Conservation (phyloP, 2,797 vertebrate genomes). For the Lophura swinhoii region DNA sequence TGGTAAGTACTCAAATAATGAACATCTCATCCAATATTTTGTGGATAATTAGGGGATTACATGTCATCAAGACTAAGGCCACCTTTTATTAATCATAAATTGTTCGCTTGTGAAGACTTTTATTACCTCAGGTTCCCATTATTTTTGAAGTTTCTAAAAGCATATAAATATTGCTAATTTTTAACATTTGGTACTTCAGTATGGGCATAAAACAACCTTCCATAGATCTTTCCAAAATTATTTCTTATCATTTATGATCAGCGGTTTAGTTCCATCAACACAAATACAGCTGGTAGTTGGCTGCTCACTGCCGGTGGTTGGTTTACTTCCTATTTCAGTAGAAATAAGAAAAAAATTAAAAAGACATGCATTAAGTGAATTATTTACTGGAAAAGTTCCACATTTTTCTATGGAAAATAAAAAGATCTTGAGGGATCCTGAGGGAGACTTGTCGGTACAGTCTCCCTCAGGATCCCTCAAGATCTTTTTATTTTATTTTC, state of each 20-base stretch:
- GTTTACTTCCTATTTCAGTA: no score
- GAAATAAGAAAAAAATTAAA: no score
- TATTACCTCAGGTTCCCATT: neutral
- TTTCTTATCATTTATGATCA: neutral
- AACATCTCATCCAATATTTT: neutral
- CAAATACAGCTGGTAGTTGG: no score
- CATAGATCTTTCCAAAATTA: neutral
- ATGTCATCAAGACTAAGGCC: neutral
- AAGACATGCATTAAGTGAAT: no score
- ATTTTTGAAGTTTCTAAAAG: neutral
- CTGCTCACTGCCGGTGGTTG: no score
- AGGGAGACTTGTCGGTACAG: no score
- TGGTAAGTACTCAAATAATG: neutral
- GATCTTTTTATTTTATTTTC: no score
- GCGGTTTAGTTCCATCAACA: no score
- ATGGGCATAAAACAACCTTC: neutral
- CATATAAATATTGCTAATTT: neutral
- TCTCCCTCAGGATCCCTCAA: no score
- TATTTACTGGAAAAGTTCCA: no score
- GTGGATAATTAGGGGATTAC: conserved; percentile 30
- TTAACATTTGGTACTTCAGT: neutral
- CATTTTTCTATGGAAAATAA: no score
- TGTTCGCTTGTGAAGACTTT: conserved; percentile 2
- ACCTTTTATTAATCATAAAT: conserved; percentile 28
- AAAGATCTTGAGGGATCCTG: no score